Conservation (phyloP, 2,797 vertebrate genomes). For the Graptemys geographica region DNA sequence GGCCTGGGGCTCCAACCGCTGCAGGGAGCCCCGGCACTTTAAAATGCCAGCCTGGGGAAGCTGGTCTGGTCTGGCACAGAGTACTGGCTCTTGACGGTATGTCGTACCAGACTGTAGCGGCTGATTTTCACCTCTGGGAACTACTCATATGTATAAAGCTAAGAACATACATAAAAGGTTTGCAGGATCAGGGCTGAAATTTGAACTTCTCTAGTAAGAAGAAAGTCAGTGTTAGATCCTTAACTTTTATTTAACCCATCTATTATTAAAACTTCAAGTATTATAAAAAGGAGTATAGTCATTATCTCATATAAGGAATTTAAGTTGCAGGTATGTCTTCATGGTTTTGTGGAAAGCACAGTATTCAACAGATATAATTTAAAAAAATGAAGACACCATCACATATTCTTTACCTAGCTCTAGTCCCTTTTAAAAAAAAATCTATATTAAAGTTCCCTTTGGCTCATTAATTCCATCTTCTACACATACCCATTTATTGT, state of each 20-base stretch:
- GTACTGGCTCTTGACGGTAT: too few species aligned
- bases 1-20: too few species aligned
- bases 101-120: too few species aligned
- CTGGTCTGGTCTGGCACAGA: too few species aligned
- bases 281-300: background rate
- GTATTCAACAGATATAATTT: background rate
- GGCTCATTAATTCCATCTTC: background rate
- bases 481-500: background rate
- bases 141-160: background rate
- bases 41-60: too few species aligned
- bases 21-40: too few species aligned
- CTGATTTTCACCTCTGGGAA: background rate
- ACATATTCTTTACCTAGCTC: background rate
- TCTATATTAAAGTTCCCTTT: background rate
- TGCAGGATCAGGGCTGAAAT: background rate
- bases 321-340: background rate
- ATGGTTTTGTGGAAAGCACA: background rate
- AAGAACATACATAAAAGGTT: slow-evolving; percentile 12
- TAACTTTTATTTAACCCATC: background rate
- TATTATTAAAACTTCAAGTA: background rate
- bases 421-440: background rate
- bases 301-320: background rate
- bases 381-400: background rate
- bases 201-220: background rate
- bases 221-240: background rate